These are phyloP conservation scores for Hydropotes inermis DNA, from an alignment of 2,113 vertebrate species.

Conservation along the genomic window DNA sequence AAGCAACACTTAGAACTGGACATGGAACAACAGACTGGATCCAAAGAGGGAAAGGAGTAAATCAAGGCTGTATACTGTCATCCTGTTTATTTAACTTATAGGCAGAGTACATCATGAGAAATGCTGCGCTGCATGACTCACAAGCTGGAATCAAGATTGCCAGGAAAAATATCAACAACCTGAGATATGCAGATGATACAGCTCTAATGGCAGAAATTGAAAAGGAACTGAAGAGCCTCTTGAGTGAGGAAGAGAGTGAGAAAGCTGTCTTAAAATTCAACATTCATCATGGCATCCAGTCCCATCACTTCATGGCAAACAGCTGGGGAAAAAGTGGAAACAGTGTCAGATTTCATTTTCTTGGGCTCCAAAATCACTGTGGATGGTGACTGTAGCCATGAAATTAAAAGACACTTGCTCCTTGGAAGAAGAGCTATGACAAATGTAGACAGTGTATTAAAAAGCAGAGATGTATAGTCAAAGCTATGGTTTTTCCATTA, in stretches of 20 bases:
- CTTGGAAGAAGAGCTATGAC: not conserved
- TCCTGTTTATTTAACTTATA: not conserved
- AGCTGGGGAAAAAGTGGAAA: not conserved
- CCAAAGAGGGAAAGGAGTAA: not conserved
- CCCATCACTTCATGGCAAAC: not conserved
- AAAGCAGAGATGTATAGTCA: not conserved
- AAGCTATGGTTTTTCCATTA: not conserved
- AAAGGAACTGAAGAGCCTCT: not conserved
- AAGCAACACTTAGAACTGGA: not conserved
- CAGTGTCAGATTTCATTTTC: not conserved
- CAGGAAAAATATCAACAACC: not conserved
- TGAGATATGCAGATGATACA: not conserved
- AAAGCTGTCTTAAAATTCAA: not conserved
- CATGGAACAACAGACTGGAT: not conserved
- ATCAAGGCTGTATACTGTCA: not conserved
- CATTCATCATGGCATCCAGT: not conserved
- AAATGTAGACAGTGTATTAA: not conserved
- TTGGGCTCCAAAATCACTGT: not conserved
- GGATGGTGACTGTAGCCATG: not conserved
- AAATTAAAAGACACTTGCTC: not conserved
- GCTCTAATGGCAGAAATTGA: not conserved
- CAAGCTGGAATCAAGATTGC: not conserved
- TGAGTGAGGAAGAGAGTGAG: not conserved
- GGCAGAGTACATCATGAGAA: not conserved
- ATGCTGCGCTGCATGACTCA: not conserved